Evolutionary conservation across 2,888 invertebrate genomes (phyloP).

Genomic region (Apamea anceps): DNA sequence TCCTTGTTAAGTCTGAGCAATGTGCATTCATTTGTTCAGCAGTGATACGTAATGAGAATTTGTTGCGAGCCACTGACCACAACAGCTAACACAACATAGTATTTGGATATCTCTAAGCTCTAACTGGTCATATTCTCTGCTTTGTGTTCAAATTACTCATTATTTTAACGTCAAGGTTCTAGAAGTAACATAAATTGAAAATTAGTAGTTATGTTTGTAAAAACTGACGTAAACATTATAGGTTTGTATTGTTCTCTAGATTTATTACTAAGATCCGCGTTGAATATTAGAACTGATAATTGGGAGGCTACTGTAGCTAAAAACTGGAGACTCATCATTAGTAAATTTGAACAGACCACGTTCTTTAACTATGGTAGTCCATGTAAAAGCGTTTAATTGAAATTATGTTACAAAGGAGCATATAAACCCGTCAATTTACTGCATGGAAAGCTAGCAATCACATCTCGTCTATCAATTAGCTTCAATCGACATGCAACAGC

Average conservation of each 20-base stretch:
- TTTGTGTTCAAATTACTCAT: constrained; percentile 25
- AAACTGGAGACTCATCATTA: neutral
- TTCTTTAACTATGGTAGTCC: neutral
- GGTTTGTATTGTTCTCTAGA: neutral
- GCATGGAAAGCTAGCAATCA: constrained; percentile 29
- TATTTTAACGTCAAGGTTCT: constrained; percentile 26
- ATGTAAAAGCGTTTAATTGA: constrained; percentile 14
- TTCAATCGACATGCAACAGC: constrained; percentile 6
- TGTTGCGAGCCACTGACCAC: constrained; percentile 48
- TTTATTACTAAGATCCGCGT: neutral
- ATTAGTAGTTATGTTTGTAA: neutral
- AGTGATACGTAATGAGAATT: constrained; percentile 51
- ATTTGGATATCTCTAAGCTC: constrained; percentile 29
- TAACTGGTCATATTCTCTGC: constrained; percentile 23
- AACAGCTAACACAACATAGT: constrained; percentile 27
- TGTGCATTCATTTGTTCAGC: constrained; percentile 56
- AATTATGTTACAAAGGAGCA: constrained; percentile 27
- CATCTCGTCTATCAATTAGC: constrained; percentile 28
- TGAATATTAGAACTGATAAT: neutral
- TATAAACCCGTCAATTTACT: constrained; percentile 18
- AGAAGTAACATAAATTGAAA: neutral
- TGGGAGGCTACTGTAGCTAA: neutral
- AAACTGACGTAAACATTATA: neutral
- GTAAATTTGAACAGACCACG: neutral
- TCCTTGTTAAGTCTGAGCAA: constrained; percentile 53